Evolutionary conservation across 1,140 invertebrate genomes (phyloP).

Genomic region (Brachionus rubens): DNA sequence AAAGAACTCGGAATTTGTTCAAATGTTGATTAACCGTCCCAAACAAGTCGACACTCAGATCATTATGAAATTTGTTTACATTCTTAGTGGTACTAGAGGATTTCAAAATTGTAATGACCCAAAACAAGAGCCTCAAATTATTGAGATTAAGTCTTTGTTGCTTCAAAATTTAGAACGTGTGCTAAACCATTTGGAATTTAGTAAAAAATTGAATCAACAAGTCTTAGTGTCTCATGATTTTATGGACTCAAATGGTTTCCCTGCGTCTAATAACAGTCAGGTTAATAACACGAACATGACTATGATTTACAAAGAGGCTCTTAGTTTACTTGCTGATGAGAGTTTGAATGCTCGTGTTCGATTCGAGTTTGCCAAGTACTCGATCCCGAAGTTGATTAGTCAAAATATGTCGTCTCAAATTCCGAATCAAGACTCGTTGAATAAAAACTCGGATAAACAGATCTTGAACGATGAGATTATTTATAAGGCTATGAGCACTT

Average conservation of each 20-base stretch:
- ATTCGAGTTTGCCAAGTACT: slow-evolving; percentile 19
- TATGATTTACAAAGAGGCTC: slow-evolving; percentile 27
- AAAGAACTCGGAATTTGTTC: slow-evolving; percentile 33
- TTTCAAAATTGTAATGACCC: background rate
- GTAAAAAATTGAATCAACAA: slow-evolving; percentile 7
- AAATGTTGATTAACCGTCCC: slow-evolving; percentile 23
- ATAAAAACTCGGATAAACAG: slow-evolving; percentile 3
- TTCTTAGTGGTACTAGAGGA: background rate
- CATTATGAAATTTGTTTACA: slow-evolving; percentile 17
- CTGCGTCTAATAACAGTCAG: background rate
- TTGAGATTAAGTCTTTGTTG: slow-evolving; percentile 20
- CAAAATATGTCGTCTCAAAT: background rate
- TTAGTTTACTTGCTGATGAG: slow-evolving; percentile 18
- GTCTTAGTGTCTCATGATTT: background rate
- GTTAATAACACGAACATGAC: background rate
- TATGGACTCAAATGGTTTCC: background rate
- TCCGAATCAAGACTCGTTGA: background rate
- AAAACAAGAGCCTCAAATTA: background rate
- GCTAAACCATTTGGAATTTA: slow-evolving; percentile 42
- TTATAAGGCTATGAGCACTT: slow-evolving; percentile 32
- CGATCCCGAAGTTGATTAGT: slow-evolving; percentile 3
- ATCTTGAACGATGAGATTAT: slow-evolving; percentile 2
- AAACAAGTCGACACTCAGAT: slow-evolving; percentile 22
- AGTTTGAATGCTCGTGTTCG: background rate
- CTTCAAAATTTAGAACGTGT: slow-evolving; percentile 18